phyloP scores from a whole-genome alignment of 92 coral and sea anemone species.

The Paragorgia papillata region DNA sequence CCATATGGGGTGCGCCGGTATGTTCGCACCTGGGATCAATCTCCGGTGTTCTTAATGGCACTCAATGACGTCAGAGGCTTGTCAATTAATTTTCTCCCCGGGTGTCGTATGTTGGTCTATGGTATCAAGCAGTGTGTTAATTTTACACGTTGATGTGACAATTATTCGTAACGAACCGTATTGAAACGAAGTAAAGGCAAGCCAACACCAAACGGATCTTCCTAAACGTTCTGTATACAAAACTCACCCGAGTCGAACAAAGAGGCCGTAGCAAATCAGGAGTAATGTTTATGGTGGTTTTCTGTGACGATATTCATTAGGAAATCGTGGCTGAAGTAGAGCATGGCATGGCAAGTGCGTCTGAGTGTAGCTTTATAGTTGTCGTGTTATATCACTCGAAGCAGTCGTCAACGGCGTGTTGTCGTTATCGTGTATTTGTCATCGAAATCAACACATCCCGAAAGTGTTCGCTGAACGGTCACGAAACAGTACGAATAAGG shows the following conservation, averaged over 20 bases:
- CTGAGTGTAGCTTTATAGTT: neutral
- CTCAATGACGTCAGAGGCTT: constrained; percentile 31
- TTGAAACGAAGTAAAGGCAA: constrained; percentile 12
- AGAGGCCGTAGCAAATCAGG: neutral
- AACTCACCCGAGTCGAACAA: constrained; percentile 6
- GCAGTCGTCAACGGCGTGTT: neutral
- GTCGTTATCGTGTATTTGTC: neutral
- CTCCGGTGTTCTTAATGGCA: constrained; percentile 23
- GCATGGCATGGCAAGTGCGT: neutral
- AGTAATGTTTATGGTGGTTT: neutral
- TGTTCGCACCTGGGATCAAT: constrained; percentile 29
- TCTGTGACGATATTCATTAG: neutral
- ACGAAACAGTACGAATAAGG: neutral
- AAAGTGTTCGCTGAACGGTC: neutral
- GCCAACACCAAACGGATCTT: constrained; percentile 21
- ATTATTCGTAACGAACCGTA: constrained; percentile 7
- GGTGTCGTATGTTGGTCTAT: constrained; percentile 31
- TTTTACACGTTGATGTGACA: constrained; percentile 23
- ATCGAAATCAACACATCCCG: neutral
- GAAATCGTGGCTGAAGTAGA: neutral
- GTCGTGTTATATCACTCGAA: neutral
- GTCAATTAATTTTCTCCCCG: constrained; percentile 21
- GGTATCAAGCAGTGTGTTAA: constrained; percentile 31
- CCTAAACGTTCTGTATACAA: constrained; percentile 23
- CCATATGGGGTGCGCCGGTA: too few species aligned